phyloP scores from a whole-genome alignment of 2,113 vertebrate genomes.

The Gymnarchus niloticus region DNA sequence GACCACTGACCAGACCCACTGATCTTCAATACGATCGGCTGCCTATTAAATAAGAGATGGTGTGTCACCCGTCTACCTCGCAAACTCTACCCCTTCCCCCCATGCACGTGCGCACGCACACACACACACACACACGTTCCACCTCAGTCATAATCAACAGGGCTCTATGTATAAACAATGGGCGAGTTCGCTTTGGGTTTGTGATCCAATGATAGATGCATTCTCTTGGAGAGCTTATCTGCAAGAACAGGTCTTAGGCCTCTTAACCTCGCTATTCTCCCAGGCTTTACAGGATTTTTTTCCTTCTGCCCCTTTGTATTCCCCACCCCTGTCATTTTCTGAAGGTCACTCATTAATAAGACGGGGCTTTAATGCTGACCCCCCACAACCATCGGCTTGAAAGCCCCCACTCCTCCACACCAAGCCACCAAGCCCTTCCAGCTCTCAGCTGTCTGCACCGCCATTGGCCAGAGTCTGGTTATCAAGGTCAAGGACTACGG shows the following conservation, averaged over 20 bases:
- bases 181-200: conserved; percentile 51
- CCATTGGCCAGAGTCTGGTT: conserved; percentile 26
- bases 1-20: conserved; percentile 48
- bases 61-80: conserved; percentile 34
- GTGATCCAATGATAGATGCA: conserved; percentile 69
- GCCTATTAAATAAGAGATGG: conserved; percentile 68
- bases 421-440: conserved; percentile 40
- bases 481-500: conserved; percentile 64
- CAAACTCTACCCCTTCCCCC: neutral
- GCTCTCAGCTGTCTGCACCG: neutral
- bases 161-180: conserved; percentile 53
- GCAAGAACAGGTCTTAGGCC: conserved; percentile 61
- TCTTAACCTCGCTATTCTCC: conserved; percentile 53
- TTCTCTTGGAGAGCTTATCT: conserved; percentile 70
- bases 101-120: neutral
- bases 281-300: conserved; percentile 53
- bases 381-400: conserved; percentile 49
- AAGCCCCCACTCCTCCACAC: conserved; percentile 52
- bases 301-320: conserved; percentile 30
- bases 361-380: conserved; percentile 61
- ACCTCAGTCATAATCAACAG: conserved; percentile 41
- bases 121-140: conserved; percentile 1
- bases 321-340: conserved; percentile 51
- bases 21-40: conserved; percentile 56
- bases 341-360: conserved; percentile 72